Evolutionary conservation across 2,888 invertebrate species (phyloP), one percentile per base, ranked within the genome.

Genomic region (Vesta saturnalis): DNA sequence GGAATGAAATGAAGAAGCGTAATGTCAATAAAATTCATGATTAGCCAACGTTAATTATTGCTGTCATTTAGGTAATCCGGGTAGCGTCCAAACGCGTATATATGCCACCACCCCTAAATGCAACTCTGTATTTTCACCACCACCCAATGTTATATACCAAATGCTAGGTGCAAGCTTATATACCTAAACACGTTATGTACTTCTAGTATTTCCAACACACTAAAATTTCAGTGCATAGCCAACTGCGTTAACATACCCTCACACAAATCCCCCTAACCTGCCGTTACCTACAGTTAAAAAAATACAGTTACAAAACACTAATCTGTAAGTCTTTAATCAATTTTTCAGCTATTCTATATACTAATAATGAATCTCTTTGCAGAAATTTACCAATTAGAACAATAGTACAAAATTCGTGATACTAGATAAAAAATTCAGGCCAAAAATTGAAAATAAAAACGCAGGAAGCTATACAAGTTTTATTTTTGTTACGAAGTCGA

Each of bases 211-310:
- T 70, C 70, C 54, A 60, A 43, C 62, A 79, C 77, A 74, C 80
- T 79, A 82, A 83, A 83, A 81, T 82, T 83, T 83, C 83, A 84
- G 83, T 84, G 82, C 81, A 83, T 83, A 83, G 83, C 83, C 80
- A 81, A 83, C 83, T 84, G 83, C 83, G 83, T 83, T 79, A 81
- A 76, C 81, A 81, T 77, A 79, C 81, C 83, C 79, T 79, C 79
- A 80, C 81, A 82, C 81, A 82, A 77, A 80, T 10, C 81, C 83
- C 81, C 74, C 75, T 80, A 82, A 82, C 83, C 77, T 81, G 79
- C 80, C 83, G 83, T 83, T 81, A 83, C 83, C 83, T 84, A 84
- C 83, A 84, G 83, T 84, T 81, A 75, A 73, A 78, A 77, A 77
- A 74, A 39, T 71, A 67, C 69, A 67, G 65, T 66, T 63, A 64